phyloP scores from a whole-genome alignment of 1,140 invertebrate genomes.

The Whitmania pigra region DNA sequence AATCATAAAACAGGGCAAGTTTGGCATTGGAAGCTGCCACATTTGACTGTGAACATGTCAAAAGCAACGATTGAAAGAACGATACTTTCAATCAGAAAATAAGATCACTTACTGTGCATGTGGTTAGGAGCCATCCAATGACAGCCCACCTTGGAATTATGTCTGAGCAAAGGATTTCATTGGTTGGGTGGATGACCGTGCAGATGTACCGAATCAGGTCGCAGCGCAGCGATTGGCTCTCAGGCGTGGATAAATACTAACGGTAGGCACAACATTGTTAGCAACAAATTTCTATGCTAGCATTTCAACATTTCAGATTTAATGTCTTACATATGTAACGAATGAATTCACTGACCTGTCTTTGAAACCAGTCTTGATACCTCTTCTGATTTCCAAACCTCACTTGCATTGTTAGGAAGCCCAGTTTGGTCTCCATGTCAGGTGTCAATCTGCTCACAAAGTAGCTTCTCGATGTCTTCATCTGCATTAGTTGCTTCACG shows the following conservation, averaged over 20 bases:
- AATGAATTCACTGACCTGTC: slow-evolving; percentile 49
- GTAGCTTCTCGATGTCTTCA: slow-evolving; percentile 76
- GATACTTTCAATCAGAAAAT: neutral
- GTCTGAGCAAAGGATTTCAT: slow-evolving; percentile 90
- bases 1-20: slow-evolving; percentile 89
- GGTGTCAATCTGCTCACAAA: slow-evolving; percentile 80
- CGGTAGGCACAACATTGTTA: slow-evolving; percentile 26
- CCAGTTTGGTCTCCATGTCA: slow-evolving; percentile 89
- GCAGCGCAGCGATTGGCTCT: slow-evolving; percentile 79
- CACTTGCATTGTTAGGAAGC: slow-evolving; percentile 71
- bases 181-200: slow-evolving; percentile 91
- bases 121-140: slow-evolving; percentile 91
- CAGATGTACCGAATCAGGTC: slow-evolving; percentile 95
- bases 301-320: neutral
- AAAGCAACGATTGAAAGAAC: neutral
- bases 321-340: neutral
- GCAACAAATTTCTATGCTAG: slow-evolving; percentile 19
- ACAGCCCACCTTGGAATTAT: slow-evolving; percentile 96
- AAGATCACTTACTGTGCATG: slow-evolving; percentile 61
- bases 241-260: slow-evolving; percentile 88
- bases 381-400: slow-evolving; percentile 89
- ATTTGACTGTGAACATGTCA: slow-evolving; percentile 45
- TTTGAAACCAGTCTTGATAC: slow-evolving; percentile 97
- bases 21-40: slow-evolving; percentile 89
- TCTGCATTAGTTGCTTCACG: slow-evolving; percentile 71